A percentile compares a stretch with the other conserved stretches of the same genome.
Evolutionary conservation across 1,140 invertebrate species (phyloP).

Genomic region (Drosophila nikananu): DNA sequence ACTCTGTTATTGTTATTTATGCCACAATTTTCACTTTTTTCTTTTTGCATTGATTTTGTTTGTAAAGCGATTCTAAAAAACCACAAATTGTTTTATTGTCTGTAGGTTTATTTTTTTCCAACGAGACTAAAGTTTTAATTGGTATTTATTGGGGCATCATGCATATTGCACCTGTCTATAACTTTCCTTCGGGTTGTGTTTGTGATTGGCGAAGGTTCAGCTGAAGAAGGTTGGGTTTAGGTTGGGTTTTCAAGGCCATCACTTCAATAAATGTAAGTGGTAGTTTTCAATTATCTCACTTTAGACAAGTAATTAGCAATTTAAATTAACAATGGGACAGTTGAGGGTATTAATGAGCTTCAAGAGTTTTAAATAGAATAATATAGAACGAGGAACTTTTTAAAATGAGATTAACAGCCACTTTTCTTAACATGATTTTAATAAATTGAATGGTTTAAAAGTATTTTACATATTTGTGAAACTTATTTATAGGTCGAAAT

Average conservation of each 20-base stretch:
- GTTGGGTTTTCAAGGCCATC: neutral
- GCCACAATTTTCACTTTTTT: constrained; percentile 35
- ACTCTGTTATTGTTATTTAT: constrained; percentile 44
- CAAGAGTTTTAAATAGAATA: too few species aligned
- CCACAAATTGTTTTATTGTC: constrained; percentile 77
- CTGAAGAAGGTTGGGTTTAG: neutral
- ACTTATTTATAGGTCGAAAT: too few species aligned
- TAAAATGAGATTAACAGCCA: neutral
- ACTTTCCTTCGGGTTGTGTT: neutral
- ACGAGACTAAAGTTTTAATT: constrained; percentile 71
- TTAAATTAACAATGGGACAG: neutral
- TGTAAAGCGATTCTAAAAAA: constrained; percentile 38
- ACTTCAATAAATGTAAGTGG: neutral
- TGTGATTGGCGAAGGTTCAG: neutral
- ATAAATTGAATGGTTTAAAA: neutral
- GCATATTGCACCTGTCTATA: constrained; percentile 13
- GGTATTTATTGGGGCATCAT: constrained; percentile 45
- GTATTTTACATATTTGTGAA: too few species aligned
- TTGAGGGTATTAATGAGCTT: neutral
- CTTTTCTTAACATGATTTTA: neutral
- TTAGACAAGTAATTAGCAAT: neutral
- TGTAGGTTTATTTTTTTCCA: constrained; percentile 20
- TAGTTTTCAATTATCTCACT: neutral
- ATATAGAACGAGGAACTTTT: too few species aligned
- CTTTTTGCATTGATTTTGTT: constrained; percentile 27